Evolutionary conservation across 1,140 invertebrate species (phyloP).

Genomic region (Eciton burchellii): DNA sequence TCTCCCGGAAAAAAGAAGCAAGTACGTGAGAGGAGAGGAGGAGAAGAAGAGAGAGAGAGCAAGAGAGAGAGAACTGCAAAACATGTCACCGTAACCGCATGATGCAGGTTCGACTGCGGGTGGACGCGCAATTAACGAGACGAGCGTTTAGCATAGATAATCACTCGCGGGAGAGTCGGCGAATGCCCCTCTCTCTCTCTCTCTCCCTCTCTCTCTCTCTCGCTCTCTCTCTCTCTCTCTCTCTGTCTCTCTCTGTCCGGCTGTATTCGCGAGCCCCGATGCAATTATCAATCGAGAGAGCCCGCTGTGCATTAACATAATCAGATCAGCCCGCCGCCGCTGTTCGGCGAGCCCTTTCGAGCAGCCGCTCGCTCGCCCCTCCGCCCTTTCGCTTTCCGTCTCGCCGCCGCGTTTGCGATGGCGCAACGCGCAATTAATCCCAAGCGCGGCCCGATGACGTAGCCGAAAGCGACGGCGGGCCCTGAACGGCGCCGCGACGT

Average conservation of each 20-base stretch:
- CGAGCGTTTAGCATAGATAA: slow-evolving; percentile 81
- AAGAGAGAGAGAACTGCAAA: neutral
- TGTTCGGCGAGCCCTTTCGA: slow-evolving; percentile 21
- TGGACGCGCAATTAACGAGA: slow-evolving; percentile 72
- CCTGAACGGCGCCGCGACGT: slow-evolving; percentile 51
- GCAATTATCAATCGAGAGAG: slow-evolving; percentile 80
- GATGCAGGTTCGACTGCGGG: neutral
- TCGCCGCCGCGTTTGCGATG: slow-evolving; percentile 9
- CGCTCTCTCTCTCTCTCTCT: slow-evolving; percentile 60
- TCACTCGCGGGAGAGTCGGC: slow-evolving; percentile 76
- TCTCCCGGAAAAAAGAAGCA: too few relatives aligned
- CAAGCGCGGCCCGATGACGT: slow-evolving; percentile 58
- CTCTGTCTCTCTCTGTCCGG: too few relatives aligned
- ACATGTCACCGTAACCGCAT: neutral
- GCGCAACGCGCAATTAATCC: slow-evolving; percentile 59
- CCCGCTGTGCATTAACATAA: slow-evolving; percentile 80
- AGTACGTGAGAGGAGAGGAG: too few relatives aligned
- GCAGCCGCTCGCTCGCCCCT: neutral
- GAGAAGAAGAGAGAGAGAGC: too few relatives aligned
- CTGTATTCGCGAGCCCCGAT: slow-evolving; percentile 71
- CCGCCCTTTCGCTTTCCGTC: neutral
- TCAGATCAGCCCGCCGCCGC: slow-evolving; percentile 74
- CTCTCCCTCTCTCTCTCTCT: slow-evolving; percentile 41
- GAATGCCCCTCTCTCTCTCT: slow-evolving; percentile 70
- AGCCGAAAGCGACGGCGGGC: slow-evolving; percentile 36